Conservation (phyloP, 1,140 invertebrate genomes). For the Philotrypesis tridentata region DNA sequence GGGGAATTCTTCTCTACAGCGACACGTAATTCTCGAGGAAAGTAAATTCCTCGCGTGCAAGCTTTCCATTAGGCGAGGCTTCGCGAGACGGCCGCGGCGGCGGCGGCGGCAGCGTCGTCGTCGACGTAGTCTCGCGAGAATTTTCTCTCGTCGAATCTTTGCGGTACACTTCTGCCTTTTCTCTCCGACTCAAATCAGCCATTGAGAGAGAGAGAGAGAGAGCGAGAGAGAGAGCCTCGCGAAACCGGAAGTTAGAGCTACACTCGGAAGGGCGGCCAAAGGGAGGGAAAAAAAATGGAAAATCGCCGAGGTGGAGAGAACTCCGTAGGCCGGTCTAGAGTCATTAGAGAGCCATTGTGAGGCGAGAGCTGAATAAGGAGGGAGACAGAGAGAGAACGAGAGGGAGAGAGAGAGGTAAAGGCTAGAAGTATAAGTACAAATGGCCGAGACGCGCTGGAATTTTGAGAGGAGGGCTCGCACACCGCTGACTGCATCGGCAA, state of each 20-base stretch:
- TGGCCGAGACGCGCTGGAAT: neutral
- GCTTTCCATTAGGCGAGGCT: neutral
- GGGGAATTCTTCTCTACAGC: neutral
- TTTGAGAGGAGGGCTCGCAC: neutral
- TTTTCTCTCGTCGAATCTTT: no score
- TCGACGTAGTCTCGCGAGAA: no score
- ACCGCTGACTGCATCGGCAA: neutral
- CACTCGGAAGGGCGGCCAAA: neutral
- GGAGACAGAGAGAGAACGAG: no score
- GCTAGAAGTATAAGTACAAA: neutral
- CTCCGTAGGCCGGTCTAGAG: constrained; percentile 34
- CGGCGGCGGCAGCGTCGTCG: no score
- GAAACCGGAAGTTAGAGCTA: neutral
- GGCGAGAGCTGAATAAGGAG: neutral
- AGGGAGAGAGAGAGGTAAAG: no score
- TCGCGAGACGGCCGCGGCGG: neutral
- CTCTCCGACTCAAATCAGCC: neutral
- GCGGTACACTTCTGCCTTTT: neutral
- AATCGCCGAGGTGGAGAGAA: neutral
- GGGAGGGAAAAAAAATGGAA: constrained; percentile 23
- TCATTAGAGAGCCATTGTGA: constrained; percentile 70
- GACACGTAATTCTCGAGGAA: neutral
- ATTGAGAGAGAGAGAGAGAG: neutral
- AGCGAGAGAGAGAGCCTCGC: no score
- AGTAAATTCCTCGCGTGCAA: neutral